Base-by-base conservation (phyloP, 2,113 vertebrate species). In the Peucedramus taeniatus region DNA sequence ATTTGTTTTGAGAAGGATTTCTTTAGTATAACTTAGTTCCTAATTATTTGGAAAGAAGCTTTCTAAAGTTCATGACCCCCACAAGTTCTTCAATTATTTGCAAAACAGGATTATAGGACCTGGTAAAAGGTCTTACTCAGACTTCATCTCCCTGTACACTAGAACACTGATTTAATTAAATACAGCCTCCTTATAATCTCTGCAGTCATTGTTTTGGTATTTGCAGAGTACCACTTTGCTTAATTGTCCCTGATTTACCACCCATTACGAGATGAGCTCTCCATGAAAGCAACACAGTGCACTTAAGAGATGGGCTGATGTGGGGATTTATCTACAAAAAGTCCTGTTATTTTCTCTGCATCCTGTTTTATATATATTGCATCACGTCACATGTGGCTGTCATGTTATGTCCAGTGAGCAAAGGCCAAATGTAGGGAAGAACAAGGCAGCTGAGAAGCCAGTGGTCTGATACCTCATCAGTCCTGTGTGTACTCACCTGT, bases 1-100 rank as follows among this genome's bases (percentile, higher is more conserved):
- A 8, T 94, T 97, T 95, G 69, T 96, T 96, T 96, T 89, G 26
- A 84, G 74, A 39, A 96, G 77, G 21, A 56, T 82, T 95, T 90
- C 23, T 97, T 91, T 81, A 59, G 15, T 85, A 82, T 70, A 91
- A 47, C 76, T 59, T 90, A 95, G 93, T 93, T 47, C 42, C 39
- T 68, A 30, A 68, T 90, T 80, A 54, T 79, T 80, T 74, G 63
- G 63, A 83, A 89, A 94, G 51, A 94, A 40, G 39, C 49, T 94
- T 18, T 24, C 72, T 86, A 60, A 50, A 56, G 71, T 83, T 84
- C 47, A 16, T 74, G 83, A 81, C 20, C 42, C 10, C 14, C 17
- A 4, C 39, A 69, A 50, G 12, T 72, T 94, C 95, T 94, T 93
- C 59, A 71, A 5, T 95, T 94, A 94, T 83, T 84, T 89, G 27